Base-by-base conservation (phyloP, 2,113 vertebrate genomes). In the Cephalopholis sonnerati region DNA sequence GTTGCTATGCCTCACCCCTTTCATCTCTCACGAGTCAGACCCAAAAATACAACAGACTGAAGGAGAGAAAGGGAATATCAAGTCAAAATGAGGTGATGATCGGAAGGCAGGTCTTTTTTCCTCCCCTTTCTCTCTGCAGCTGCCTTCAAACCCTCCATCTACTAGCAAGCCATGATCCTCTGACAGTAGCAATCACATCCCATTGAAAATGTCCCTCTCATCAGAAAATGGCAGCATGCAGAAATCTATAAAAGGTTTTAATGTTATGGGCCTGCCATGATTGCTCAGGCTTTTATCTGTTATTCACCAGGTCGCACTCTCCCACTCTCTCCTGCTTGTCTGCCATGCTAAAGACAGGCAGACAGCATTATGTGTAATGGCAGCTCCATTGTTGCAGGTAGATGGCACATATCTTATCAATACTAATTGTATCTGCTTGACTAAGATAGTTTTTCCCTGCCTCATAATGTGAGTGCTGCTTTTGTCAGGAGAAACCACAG, bases 201-300 rank as follows among this genome's bases (percentile, higher is more conserved):
- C 74, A 93, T 93, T 91, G 90, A 93, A 93, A 93, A 89, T 81
- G 82, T 90, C 84, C 83, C 79, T 87, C 62, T 84, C 77, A 83
- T 89, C 92, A 87, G 65, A 88, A 90, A 94, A 93, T 93, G 87
- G 81, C 87, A 83, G 84, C 90, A 90, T 85, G 89, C 77, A 86
- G 81, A 88, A 94, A 95, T 94, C 93, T 92, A 93, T 94, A 91
- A 95, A 94, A 93, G 89, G 89, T 89, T 94, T 93, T 94, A 95
- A 91, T 94, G 91, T 92, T 92, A 90, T 63, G 85, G 78, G 87
- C 74, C 69, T 82, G 85, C 77, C 53, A 77, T 93, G 93, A 95
- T 95, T 95, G 89, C 83, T 54, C 48, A 22, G 79, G 91, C 88
- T 94, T 94, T 94, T 94, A 93, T 93, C 83, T 93, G 85, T 86